phyloP scores from a whole-genome alignment of 1,140 invertebrate genomes.

The Listronotus bonariensis region DNA sequence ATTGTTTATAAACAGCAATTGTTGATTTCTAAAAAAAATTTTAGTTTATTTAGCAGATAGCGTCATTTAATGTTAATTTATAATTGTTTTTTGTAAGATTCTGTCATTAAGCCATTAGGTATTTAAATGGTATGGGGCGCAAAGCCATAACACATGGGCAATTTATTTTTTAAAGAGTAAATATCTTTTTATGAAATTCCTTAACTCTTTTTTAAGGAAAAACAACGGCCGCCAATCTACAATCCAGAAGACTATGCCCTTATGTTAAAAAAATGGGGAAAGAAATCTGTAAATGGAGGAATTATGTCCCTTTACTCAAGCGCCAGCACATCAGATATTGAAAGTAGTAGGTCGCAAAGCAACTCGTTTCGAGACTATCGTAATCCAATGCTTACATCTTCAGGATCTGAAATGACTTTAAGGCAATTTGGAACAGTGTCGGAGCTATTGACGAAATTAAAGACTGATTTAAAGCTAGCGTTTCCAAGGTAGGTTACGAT shows the following conservation, averaged over 20 bases:
- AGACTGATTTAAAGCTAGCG: conserved; percentile 81
- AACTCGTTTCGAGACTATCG: conserved; percentile 54
- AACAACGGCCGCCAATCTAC: conserved; percentile 80
- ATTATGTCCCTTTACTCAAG: conserved; percentile 43
- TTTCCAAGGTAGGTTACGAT: conserved; percentile 75
- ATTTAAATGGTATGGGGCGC: too few species aligned
- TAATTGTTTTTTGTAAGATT: too few species aligned
- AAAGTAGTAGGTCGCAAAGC: conserved; percentile 43
- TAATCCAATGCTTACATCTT: conserved; percentile 61
- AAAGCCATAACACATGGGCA: too few species aligned
- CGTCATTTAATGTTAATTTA: too few species aligned
- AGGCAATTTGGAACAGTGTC: conserved; percentile 84
- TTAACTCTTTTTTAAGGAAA: conserved; percentile 70
- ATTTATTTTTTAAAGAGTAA: too few species aligned
- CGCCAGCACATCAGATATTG: conserved; percentile 39
- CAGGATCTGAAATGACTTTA: conserved; percentile 80
- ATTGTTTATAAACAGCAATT: too few species aligned
- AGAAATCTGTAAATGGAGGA: conserved; percentile 59
- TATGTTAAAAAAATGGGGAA: conserved; percentile 76
- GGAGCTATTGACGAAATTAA: conserved; percentile 84
- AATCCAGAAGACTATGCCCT: conserved; percentile 83
- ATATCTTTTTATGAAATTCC: conserved; percentile 23
- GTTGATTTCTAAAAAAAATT: too few species aligned
- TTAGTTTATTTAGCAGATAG: too few species aligned
- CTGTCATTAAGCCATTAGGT: too few species aligned